Base-by-base conservation (phyloP, 2,113 vertebrate species). In the Struthio camelus region DNA sequence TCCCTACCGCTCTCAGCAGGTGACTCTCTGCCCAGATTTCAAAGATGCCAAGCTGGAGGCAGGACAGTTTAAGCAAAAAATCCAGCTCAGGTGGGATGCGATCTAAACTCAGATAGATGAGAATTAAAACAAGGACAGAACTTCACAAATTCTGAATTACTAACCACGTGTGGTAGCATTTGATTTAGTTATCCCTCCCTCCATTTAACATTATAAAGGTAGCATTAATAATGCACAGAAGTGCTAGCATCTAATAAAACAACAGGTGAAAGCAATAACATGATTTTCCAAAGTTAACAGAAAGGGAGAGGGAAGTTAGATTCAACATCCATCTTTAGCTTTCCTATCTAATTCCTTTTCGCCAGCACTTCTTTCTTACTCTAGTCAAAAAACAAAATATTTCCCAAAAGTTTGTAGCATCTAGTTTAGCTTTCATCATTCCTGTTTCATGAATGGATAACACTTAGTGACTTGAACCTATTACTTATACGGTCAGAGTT, bases 81-180 rank as follows among this genome's bases (percentile, higher is more conserved):
- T 9, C 65, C 50, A 28, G 0, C 13, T 77, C 11, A 0, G 75
- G 30, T 24, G 19, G 25, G n/a, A 53, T 65, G 42, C 0, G 2
- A 50, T 15, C 72, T 77, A 62, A 82, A 24, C 6, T 50, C 53
- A 24, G 16, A 1, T 2, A 51, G 42, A 0, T 51, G 25, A 51
- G 53, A 34, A 42, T 54, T 28, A 3, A 54, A 73, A 85, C 36
- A 70, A 4, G 36, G n/a, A 38, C 5, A 48, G 24, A 22, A 32
- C 28, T 28, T 80, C 36, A 53, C 1, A 1, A 67, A 30, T 59
- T 66, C 42, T 27, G 59, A 58, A 65, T 79, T 65, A 54, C 30
- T 65, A 71, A 58, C 11, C 10, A 38, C 2, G 1, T 34, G 38
- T 13, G 40, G 23, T 25, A 23, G 13, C 0, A 0, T 32, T 78